Conservation (phyloP, 2,113 vertebrate genomes). For the Notarius quadriscutis region DNA sequence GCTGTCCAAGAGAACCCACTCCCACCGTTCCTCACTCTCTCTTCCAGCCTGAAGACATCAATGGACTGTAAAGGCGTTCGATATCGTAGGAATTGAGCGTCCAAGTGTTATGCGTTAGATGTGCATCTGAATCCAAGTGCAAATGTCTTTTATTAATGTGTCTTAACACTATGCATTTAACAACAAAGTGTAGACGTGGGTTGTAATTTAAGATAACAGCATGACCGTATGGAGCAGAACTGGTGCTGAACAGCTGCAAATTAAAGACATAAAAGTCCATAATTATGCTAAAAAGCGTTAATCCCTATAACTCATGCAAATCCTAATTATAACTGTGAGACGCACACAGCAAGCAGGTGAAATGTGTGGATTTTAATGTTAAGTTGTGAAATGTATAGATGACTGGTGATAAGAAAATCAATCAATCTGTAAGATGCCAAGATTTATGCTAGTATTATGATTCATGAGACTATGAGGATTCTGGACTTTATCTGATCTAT, state of each 20-base stretch:
- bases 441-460: background rate
- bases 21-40: background rate
- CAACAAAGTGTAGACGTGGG: background rate
- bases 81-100: background rate
- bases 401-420: background rate
- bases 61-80: too few relatives aligned
- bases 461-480: background rate
- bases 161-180: background rate
- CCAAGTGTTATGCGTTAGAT: background rate
- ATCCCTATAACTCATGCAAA: background rate
- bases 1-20: background rate
- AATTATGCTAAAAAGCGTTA: slow-evolving; percentile 6
- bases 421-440: background rate
- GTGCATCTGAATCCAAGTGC: background rate
- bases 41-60: background rate
- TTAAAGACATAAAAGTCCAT: slow-evolving; percentile 13
- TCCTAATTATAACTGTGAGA: background rate
- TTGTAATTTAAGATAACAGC: background rate
- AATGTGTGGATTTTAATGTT: background rate
- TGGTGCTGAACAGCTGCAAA: background rate
- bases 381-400: background rate
- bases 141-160: background rate
- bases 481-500: background rate
- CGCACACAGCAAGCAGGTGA: background rate
- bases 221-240: background rate